phyloP scores from a whole-genome alignment of 1,140 invertebrate species.

The Rhynchophorus ferrugineus region DNA sequence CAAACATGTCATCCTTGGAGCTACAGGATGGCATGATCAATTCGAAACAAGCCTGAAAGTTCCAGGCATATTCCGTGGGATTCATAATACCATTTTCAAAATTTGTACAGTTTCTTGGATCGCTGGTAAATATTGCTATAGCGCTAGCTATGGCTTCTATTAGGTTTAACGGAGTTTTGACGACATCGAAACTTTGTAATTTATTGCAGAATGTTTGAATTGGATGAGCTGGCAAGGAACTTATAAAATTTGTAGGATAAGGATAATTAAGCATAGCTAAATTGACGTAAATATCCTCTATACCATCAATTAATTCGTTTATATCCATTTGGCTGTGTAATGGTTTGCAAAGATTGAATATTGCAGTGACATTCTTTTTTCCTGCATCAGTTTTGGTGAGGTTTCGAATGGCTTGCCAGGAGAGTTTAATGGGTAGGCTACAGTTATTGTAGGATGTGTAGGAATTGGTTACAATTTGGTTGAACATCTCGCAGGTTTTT shows the following conservation, averaged over 20 bases:
- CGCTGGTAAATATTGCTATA: constrained; percentile 70
- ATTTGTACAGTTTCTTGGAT: constrained; percentile 57
- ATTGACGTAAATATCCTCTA: constrained; percentile 63
- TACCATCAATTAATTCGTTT: constrained; percentile 49
- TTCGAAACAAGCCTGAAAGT: constrained; percentile 82
- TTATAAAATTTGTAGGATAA: constrained; percentile 73
- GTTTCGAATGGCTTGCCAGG: constrained; percentile 63
- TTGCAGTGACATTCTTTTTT: constrained; percentile 54
- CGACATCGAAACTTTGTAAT: constrained; percentile 30
- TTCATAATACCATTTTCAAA: constrained; percentile 44
- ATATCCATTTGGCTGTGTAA: constrained; percentile 53
- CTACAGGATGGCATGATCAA: constrained; percentile 91
- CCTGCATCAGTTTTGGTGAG: constrained; percentile 15
- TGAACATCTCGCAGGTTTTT: constrained; percentile 71
- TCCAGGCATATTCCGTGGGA: constrained; percentile 65
- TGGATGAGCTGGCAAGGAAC: constrained; percentile 75
- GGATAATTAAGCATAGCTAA: constrained; percentile 93
- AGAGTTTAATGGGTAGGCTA: constrained; percentile 62
- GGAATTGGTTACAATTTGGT: constrained; percentile 69
- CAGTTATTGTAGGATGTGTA: constrained; percentile 65
- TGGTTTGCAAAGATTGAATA: constrained; percentile 66
- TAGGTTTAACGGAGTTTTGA: constrained; percentile 45
- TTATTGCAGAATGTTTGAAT: constrained; percentile 54
- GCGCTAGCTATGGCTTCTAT: constrained; percentile 58
- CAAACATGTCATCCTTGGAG: constrained; percentile 81